phyloP scores from a whole-genome alignment of 2,113 vertebrate genomes.

The Axis porcinus region DNA sequence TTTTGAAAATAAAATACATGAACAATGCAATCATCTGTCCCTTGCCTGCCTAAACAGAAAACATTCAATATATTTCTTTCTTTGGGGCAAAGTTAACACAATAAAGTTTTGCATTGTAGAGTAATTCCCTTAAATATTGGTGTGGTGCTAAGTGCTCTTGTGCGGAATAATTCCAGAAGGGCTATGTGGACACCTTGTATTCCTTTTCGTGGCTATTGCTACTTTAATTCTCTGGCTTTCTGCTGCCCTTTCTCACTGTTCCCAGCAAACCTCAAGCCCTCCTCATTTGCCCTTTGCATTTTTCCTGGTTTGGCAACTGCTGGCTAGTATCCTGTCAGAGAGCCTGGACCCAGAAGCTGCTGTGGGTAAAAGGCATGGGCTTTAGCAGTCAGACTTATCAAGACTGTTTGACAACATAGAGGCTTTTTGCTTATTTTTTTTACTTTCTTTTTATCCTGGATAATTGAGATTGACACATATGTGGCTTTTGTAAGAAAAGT shows the following conservation, averaged over 20 bases:
- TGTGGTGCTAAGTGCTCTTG: not conserved
- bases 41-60: conserved; percentile 5
- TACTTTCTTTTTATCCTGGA: not conserved
- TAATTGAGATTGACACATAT: not conserved
- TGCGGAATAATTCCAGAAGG: not conserved
- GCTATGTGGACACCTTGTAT: not conserved
- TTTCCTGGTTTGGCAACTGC: not conserved
- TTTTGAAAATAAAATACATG: not conserved
- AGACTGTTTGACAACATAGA: not conserved
- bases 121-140: not conserved
- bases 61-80: not conserved
- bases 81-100: conserved; percentile 21
- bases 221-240: not conserved
- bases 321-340: not conserved
- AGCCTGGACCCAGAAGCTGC: not conserved
- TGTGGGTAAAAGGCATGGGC: not conserved
- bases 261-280: not conserved
- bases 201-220: not conserved
- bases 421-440: not conserved
- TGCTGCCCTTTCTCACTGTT: not conserved
- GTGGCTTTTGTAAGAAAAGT: not conserved
- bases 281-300: not conserved
- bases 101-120: not conserved
- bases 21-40: not conserved
- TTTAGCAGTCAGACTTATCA: not conserved